Base-by-base conservation (phyloP, 2,888 invertebrate species). In the Leucophora obtusa region DNA sequence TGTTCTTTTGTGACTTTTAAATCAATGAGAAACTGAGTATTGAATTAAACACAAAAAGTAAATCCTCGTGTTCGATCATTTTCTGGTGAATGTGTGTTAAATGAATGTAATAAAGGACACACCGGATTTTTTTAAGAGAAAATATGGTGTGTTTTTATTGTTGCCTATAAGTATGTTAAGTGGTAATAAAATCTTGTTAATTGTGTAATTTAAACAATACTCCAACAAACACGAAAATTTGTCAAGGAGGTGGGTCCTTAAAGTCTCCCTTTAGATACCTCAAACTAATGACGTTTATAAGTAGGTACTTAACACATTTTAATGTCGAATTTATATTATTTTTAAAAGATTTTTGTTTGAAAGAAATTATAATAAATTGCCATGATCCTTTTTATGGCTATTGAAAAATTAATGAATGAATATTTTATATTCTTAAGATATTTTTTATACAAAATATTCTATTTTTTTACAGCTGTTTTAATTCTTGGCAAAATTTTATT, bases 101-200 rank as follows among this genome's bases (percentile, higher is more conserved):
- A 47, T 65, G 15, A n/a, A 14, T 53, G 15, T 43, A 66, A 17
- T 11, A 73, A 76, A 54, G 63, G 69, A 66, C 56, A 15, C 43
- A 38, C 43, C 8, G 11, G 35, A 51, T 24, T 47, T 50, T 71
- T 28, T 51, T 68, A 43, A 38, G 35, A 73, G 82, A 11, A 11
- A 7, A 8, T 14, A 24, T 28, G 1, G 1, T 83, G 63, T 82
- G 51, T 69, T 71, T 83, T 65, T 80, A 82, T 83, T 82, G 71
- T 84, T 85, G 83, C 85, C 85, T 85, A 86, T 86, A 28, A 86
- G 84, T 86, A 86, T 87, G 88, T 88, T 88, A 88, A 88, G 88
- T 88, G 88, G 87, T 86, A 85, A 87, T 86, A 87, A 87, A 88
- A 86, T 83, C 82, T 83, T 83, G 82, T 84, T 85, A 86, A 87